Base-by-base conservation (phyloP, 2,113 vertebrate genomes). In the Daubentonia madagascariensis region DNA sequence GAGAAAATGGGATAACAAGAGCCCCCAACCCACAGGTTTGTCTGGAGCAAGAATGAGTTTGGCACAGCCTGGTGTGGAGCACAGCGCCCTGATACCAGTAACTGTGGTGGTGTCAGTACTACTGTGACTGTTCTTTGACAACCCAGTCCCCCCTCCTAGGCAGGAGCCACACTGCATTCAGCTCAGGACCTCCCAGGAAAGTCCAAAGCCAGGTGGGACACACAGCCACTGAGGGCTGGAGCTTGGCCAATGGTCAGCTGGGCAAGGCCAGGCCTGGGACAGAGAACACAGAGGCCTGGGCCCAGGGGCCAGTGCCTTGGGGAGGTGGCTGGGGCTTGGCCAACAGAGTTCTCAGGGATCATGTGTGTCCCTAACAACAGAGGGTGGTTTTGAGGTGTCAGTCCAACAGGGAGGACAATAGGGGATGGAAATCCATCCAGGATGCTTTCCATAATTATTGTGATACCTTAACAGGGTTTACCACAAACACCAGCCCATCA, bases 351-450 rank as follows among this genome's bases (percentile, higher is more conserved):
- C 75, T 96, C 85, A n/a, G n/a, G 88, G 93, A 89, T 91, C 93
- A 3, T 32, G 73, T 86, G 94, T 72, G 28, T 30, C 52, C 37
- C 81, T 73, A 3, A 72, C 81, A 57, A 97, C 93, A n/a, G 89
- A 85, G 89, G 95, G 95, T 45, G 87, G 79, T 80, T 75, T 94
- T 4, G 28, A 96, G 86, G 91, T 54, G 79, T 78, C 45, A 20
- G 40, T 18, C 67, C 57, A 20, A 85, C 9, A 1, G 8, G 65
- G 73, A 92, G 57, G 89, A 97, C 93, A 96, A 95, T 65, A 52
- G 72, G 54, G 78, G 70, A 40, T 22, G 70, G 43, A 67, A 94
- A 97, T 79, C 83, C 45, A 16, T 12, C 20, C 0, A 13, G 80
- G 61, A 79, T 0, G 5, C 87, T 75, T 67, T 89, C 87, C 75